A percentile compares a stretch with the other conserved stretches of the same genome.
Conservation (phyloP, 2,797 vertebrate species). For the Carapus acus region DNA sequence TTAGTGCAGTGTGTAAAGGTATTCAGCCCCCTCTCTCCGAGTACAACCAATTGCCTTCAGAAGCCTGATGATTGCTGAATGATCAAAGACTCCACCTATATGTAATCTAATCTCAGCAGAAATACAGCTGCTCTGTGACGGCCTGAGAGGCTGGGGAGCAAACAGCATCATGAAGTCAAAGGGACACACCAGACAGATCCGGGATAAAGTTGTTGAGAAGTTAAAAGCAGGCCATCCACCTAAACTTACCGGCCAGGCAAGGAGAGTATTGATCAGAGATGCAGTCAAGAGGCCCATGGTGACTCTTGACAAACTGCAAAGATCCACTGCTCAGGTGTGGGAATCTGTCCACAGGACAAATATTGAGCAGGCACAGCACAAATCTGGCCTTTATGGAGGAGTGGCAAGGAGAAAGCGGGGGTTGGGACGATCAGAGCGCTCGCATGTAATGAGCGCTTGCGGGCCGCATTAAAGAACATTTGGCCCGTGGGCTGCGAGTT, state of each 20-base stretch:
- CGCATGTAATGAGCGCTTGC: neutral
- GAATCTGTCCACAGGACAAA: constrained; percentile 1
- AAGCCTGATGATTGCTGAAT: neutral
- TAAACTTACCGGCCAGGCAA: no score
- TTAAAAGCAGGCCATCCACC: no score
- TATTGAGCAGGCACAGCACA: neutral
- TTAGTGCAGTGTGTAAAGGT: no score
- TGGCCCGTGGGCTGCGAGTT: neutral
- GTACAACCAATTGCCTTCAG: constrained; percentile 1
- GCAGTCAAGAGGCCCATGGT: no score
- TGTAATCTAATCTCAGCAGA: neutral
- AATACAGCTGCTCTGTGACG: neutral
- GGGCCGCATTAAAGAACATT: neutral
- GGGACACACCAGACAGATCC: no score
- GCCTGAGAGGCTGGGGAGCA: no score
- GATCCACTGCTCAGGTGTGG: constrained; percentile 1
- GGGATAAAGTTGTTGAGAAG: no score
- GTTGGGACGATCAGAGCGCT: no score
- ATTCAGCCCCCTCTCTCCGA: no score
- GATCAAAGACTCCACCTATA: neutral
- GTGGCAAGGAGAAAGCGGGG: constrained; percentile 2
- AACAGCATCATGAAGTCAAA: no score
- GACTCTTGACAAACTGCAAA: no score
- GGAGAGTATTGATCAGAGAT: no score
- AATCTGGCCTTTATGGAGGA: constrained; percentile 4